Percentiles rank a stretch among this genome's conserved stretches.
Evolutionary conservation across 2,113 vertebrate genomes (phyloP).

Genomic region (Ovibos moschatus): DNA sequence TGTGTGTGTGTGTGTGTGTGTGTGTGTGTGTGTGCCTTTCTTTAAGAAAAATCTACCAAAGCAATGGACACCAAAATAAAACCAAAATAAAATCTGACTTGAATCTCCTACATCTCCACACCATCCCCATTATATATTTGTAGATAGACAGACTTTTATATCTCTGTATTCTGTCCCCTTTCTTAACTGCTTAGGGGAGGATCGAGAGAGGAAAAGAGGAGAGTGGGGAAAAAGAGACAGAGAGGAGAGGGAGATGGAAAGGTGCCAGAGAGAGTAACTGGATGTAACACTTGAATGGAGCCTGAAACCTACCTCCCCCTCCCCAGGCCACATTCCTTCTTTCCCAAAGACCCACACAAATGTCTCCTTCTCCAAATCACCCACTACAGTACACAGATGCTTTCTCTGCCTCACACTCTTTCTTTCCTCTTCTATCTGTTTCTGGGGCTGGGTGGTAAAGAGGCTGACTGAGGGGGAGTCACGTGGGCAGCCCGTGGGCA

Average conservation of each 20-base stretch:
- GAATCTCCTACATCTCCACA: conserved; percentile 41
- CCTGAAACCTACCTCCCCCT: conserved; percentile 17
- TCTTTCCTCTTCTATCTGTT: conserved; percentile 13
- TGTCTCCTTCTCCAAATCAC: conserved; percentile 13
- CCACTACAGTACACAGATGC: conserved; percentile 32
- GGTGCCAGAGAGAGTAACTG: conserved; percentile 19
- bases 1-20: conserved; percentile 19
- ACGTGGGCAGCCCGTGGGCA: conserved; percentile 82
- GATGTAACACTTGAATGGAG: background rate
- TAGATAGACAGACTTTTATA: conserved; percentile 23
- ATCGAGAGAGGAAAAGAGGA: background rate
- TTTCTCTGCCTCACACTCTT: background rate
- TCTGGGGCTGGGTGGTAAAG: conserved; percentile 55
- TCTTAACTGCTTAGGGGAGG: conserved; percentile 17
- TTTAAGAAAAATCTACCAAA: conserved; percentile 68
- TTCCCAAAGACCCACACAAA: conserved; percentile 25
- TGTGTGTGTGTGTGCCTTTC: background rate
- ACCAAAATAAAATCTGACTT: conserved; percentile 67
- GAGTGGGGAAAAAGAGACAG: background rate
- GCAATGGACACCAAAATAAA: conserved; percentile 65
- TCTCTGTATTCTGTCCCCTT: conserved; percentile 26
- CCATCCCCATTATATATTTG: conserved; percentile 46
- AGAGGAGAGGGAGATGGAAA: background rate
- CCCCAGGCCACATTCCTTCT: conserved; percentile 17
- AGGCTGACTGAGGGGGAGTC: conserved; percentile 73